Evolutionary conservation across 2,113 vertebrate genomes (phyloP), one percentile per base, ranked within the genome.

Genomic region (Lynx canadensis): DNA sequence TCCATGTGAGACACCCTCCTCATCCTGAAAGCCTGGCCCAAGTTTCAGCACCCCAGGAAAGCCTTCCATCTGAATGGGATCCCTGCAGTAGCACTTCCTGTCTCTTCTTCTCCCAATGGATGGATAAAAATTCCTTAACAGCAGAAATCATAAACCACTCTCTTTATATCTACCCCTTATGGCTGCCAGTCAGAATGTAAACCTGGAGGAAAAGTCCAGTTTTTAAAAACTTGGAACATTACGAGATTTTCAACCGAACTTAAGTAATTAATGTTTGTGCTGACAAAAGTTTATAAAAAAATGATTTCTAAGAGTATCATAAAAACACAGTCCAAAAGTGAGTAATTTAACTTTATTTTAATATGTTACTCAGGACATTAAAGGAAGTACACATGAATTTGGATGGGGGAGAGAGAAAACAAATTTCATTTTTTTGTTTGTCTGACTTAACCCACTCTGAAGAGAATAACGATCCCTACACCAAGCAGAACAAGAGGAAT

Each of bases 321-420:
- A 84, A 97, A 82, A 89, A 57, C 45, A 83, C 4, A 19, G n/a
- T 73, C 21, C n/a, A 86, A 65, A 86, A 80, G 16, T 84, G 74
- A 93, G 12, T 57, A 57, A 85, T 45, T 89, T 94, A 93, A 85
- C 48, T 71, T 85, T 57, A 94, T 38, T 93, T 85, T 94, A 95
- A 76, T 71, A 45, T 60, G 55, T 57, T 96, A 68, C 57, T 83
- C 80, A 92, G 68, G 86, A 89, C 97, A 89, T 78, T 63, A 87
- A 88, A 94, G 15, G 52, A 57, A 89, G 63, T 55, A 69, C 1
- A 52, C 19, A 85, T n/a, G 25, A 88, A 68, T 94, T 68, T 68
- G 65, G 8, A 66, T 74, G 15, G 41, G 14, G 25, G 50, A 52
- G 21, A 68, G 57, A 76, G 63, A 63, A 27, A 91, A 90, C 83